Base-by-base conservation (phyloP, 2,888 invertebrate genomes). In the Stratiomys singularior region DNA sequence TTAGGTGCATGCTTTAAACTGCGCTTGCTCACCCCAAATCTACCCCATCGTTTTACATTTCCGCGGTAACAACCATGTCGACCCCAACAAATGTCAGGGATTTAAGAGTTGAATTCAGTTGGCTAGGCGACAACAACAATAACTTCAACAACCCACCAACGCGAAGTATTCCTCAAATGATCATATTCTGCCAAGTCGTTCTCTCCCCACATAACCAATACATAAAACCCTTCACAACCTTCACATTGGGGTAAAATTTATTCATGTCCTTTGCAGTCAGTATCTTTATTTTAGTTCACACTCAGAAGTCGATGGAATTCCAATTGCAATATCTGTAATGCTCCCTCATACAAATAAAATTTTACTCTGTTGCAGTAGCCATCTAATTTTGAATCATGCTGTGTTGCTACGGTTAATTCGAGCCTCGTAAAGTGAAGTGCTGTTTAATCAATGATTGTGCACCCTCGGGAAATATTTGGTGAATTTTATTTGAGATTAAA, bases 81-180 rank as follows among this genome's bases (percentile, higher is more conserved):
- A 11, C 21, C 25, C 60, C 21, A 60, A 60, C 60, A 60, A 60
- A 60, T 60, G 60, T 60, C 60, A 60, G 60, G 60, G 60, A 25
- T 60, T 60, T 60, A 21, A 1, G 15, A 25, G 13, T 23, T 60
- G 60, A 7, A 25, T 23, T 60, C 18, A 18, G 60, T 60, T 60
- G 21, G 18, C 5, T 60, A 60, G 21, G 18, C 60, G 21, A 13
- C 60, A 60, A 60, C 60, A 60, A 60, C 21, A 18, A 18, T 7
- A n/a, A n/a, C 37, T 5, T 37, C 37, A 37, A 3, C 3, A 5
- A 37, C 37, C 37, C 21, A 60, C 21, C 7, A 18, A 23, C 3
- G 25, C 23, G 60, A 60, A 23, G 23, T 5, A 25, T 60, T 18
- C 25, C 21, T 60, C 37, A 37, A 56, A 18, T 23, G 60, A 23